Conservation (phyloP, 2,113 vertebrate species). For the Anolis sagrei region DNA sequence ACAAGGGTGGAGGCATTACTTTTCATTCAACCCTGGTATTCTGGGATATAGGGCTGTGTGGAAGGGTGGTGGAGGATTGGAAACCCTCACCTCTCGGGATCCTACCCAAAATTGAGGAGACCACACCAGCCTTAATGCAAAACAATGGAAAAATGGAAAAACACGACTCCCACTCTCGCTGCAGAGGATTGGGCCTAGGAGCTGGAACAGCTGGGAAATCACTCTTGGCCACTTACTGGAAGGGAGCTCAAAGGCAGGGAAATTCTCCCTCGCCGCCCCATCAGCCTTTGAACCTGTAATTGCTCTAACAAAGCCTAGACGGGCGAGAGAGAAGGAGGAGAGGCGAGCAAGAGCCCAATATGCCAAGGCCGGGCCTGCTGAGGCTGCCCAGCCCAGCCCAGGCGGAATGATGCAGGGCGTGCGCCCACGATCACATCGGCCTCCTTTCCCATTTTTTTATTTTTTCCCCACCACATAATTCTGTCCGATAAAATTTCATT, state of each 20-base stretch:
- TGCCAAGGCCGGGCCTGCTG: slow-evolving; percentile 56
- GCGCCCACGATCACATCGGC: slow-evolving; percentile 82
- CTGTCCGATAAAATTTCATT: slow-evolving; percentile 97
- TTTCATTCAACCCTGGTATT: too few relatives aligned
- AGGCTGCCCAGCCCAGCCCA: slow-evolving; percentile 73
- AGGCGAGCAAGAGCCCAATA: accelerated
- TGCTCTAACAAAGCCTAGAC: slow-evolving; percentile 91
- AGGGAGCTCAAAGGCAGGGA: slow-evolving; percentile 51
- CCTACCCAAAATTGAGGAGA: too few relatives aligned
- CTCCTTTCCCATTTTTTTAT: slow-evolving; percentile 86
- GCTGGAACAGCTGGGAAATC: neutral
- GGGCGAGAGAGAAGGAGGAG: slow-evolving; percentile 57
- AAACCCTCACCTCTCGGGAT: too few relatives aligned
- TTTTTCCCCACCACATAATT: slow-evolving; percentile 86
- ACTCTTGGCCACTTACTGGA: neutral
- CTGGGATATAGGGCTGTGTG: too few relatives aligned
- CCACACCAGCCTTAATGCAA: too few relatives aligned
- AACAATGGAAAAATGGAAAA: too few relatives aligned
- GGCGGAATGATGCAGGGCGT: slow-evolving; percentile 85
- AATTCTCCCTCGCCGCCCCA: slow-evolving; percentile 47
- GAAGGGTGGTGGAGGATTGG: too few relatives aligned
- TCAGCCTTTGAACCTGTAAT: slow-evolving; percentile 85
- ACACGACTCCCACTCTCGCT: too few relatives aligned
- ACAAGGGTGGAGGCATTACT: too few relatives aligned
- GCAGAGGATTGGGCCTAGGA: neutral